These are phyloP conservation scores for Epirrhoe tristata DNA, from an alignment of 2,888 invertebrate genomes.

Conservation along the genomic window DNA sequence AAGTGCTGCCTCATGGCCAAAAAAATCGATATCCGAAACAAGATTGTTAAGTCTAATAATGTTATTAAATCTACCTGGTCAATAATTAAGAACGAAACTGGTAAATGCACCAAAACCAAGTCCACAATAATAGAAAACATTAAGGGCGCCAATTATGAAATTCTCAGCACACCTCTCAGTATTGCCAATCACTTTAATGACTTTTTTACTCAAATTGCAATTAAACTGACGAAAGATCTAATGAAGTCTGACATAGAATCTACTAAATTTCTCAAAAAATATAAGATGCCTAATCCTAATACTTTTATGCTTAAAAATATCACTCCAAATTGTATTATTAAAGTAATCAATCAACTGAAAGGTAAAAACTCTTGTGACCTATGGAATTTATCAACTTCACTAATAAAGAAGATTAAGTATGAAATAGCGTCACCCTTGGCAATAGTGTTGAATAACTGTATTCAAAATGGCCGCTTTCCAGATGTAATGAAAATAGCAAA, in stretches of 20 bases:
- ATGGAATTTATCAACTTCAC: not conserved
- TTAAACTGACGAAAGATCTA: not conserved
- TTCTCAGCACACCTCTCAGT: not conserved
- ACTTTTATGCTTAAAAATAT: not conserved
- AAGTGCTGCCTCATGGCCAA: not conserved
- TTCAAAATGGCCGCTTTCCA: constrained; percentile 2
- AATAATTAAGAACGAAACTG: constrained; percentile 8
- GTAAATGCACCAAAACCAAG: not conserved
- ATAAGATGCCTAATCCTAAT: not conserved
- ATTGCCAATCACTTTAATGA: constrained; percentile 9
- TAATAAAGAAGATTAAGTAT: constrained; percentile 1
- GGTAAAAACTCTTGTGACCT: constrained; percentile 6
- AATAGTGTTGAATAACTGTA: constrained; percentile 6
- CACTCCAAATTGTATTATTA: not conserved
- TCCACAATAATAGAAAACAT: not conserved
- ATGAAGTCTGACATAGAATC: not conserved
- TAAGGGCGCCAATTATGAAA: not conserved
- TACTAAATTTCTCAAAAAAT: not conserved
- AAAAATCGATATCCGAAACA: not conserved
- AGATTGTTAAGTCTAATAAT: not conserved
- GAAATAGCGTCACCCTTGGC: constrained; percentile 3
- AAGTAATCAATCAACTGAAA: constrained; percentile 3
- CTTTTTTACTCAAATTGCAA: constrained; percentile 8
- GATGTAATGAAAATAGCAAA: constrained; percentile 14
- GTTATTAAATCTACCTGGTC: constrained; percentile 2